A percentile compares a stretch with the other conserved stretches of the same genome.
Evolutionary conservation across 2,888 invertebrate species (phyloP).

Genomic region (Cordylochernes scorpioides): DNA sequence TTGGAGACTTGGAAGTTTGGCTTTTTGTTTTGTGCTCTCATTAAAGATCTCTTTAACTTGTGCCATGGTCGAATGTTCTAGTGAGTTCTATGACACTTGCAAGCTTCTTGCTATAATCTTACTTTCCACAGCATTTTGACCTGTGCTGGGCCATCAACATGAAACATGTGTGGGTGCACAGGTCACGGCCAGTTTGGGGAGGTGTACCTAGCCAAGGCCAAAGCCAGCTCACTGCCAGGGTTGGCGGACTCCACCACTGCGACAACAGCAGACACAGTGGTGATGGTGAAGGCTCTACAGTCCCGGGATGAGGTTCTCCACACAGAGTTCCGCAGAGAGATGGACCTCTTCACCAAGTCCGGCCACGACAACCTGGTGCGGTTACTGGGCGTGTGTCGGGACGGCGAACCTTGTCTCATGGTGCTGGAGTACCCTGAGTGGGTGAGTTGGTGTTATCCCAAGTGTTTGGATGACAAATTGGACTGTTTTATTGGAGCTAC

Average conservation of each 20-base stretch:
- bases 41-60: too few species aligned
- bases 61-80: too few species aligned
- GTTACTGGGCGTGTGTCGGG: constrained; percentile 45
- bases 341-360: constrained; percentile 58
- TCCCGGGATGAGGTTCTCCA: constrained; percentile 34
- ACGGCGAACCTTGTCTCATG: constrained; percentile 53
- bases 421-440: constrained; percentile 74
- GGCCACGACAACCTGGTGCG: constrained; percentile 52
- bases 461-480: too few species aligned
- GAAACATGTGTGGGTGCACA: constrained; percentile 17
- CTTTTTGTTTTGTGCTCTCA: too few species aligned
- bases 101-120: constrained; percentile 1
- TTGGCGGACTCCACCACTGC: constrained; percentile 4
- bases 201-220: constrained; percentile 44
- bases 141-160: background rate
- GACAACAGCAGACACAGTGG: constrained; percentile 21
- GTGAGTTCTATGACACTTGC: too few species aligned
- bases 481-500: too few species aligned
- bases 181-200: constrained; percentile 81
- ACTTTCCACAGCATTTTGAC: background rate
- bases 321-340: constrained; percentile 58
- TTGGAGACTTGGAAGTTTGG: too few species aligned
- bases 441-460: constrained; percentile 30
- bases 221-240: constrained; percentile 11
- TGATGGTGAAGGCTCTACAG: constrained; percentile 47